A percentile compares a stretch with the other conserved stretches of the same genome.
Evolutionary conservation across 2,888 invertebrate species (phyloP).

Genomic region (Papilio demoleus): DNA sequence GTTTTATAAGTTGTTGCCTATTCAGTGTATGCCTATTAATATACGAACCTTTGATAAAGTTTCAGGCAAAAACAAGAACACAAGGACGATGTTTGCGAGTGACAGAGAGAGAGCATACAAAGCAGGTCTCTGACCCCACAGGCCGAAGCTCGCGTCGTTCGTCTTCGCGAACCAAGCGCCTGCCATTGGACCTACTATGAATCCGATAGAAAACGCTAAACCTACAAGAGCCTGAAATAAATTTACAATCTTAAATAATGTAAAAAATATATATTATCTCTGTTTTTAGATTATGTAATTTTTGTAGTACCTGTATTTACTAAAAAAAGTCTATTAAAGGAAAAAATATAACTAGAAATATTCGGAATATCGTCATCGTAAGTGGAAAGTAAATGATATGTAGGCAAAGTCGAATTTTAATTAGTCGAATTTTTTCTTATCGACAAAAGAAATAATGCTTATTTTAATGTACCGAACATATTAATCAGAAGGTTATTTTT

Average conservation of each 20-base stretch:
- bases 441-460: too few relatives aligned
- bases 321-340: background rate
- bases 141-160: slow-evolving; percentile 79
- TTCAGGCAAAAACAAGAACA: slow-evolving; percentile 90
- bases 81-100: slow-evolving; percentile 89
- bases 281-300: background rate
- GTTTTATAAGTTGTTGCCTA: too few relatives aligned
- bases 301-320: background rate
- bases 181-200: slow-evolving; percentile 97
- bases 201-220: slow-evolving; percentile 98
- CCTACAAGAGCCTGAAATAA: slow-evolving; percentile 96
- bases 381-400: too few relatives aligned
- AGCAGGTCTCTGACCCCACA: slow-evolving; percentile 93
- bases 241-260: slow-evolving; percentile 10
- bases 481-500: too few relatives aligned
- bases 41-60: slow-evolving; percentile 87
- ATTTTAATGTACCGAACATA: too few relatives aligned
- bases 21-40: too few relatives aligned
- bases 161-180: slow-evolving; percentile 94
- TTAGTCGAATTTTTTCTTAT: too few relatives aligned
- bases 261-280: slow-evolving; percentile 3
- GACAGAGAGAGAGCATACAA: slow-evolving; percentile 89
- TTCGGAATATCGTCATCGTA: too few relatives aligned
- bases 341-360: background rate
- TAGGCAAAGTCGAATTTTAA: too few relatives aligned